Evolutionary conservation across 2,888 invertebrate genomes (phyloP).

Genomic region (Acanthosoma haemorrhoidale): DNA sequence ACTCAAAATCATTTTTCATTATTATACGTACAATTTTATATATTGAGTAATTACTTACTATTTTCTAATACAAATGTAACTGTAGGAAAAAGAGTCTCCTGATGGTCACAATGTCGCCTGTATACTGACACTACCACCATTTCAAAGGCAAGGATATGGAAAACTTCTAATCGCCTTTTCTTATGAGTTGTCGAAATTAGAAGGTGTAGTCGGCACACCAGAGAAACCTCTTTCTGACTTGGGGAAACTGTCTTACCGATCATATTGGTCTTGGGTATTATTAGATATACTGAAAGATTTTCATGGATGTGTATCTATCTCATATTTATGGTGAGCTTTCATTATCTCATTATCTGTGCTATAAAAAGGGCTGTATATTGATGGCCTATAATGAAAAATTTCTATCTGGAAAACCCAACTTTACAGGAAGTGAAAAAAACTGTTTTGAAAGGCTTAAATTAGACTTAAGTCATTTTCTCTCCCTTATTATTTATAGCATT

Average conservation of each 20-base stretch:
- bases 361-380: neutral
- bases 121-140: conserved; percentile 92
- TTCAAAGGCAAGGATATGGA: conserved; percentile 94
- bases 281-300: conserved; percentile 84
- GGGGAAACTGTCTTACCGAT: conserved; percentile 90
- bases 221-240: conserved; percentile 96
- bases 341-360: neutral
- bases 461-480: no score
- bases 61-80: conserved; percentile 34
- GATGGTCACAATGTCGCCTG: conserved; percentile 94
- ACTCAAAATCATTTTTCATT: no score
- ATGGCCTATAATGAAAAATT: neutral
- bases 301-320: conserved; percentile 49
- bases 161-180: conserved; percentile 94
- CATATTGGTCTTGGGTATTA: conserved; percentile 96
- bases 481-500: no score
- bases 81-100: conserved; percentile 87
- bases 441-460: no score
- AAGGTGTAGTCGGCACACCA: conserved; percentile 92
- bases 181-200: conserved; percentile 89
- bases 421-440: no score
- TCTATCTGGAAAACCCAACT: no score
- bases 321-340: neutral
- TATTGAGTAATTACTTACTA: neutral
- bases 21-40: no score